These are phyloP conservation scores for Nephila pilipes DNA, from an alignment of 1,140 invertebrate genomes.

Conservation along the genomic window DNA sequence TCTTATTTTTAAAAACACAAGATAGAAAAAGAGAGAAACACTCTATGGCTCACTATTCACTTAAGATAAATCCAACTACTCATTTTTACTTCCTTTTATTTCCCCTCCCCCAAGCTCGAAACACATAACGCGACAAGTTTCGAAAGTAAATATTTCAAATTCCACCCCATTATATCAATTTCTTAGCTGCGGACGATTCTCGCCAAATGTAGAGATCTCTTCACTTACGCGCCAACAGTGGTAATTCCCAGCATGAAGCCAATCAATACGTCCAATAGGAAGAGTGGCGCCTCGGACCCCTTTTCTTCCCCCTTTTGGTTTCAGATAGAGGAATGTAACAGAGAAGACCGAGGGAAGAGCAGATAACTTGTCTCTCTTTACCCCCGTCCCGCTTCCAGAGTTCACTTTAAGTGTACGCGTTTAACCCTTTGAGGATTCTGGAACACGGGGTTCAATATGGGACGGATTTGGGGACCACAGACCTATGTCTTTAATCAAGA, in stretches of 20 bases:
- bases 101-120: too few relatives aligned
- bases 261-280: constrained; percentile 75
- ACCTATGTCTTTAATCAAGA: background rate
- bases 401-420: constrained; percentile 29
- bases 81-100: too few relatives aligned
- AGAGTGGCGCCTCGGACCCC: constrained; percentile 64
- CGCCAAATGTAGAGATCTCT: constrained; percentile 51
- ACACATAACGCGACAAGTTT: too few relatives aligned
- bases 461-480: background rate
- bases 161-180: too few relatives aligned
- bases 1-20: too few relatives aligned
- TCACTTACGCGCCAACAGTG: constrained; percentile 45
- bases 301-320: constrained; percentile 17
- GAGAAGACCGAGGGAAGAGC: constrained; percentile 14
- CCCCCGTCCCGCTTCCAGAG: background rate
- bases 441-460: constrained; percentile 1
- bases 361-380: constrained; percentile 7
- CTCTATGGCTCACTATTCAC: too few relatives aligned
- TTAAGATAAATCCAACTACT: too few relatives aligned
- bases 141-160: too few relatives aligned
- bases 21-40: too few relatives aligned
- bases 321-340: constrained; percentile 45
- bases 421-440: constrained; percentile 39
- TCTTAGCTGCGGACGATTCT: background rate
- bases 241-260: constrained; percentile 68